These are phyloP conservation scores for Oxyura jamaicensis DNA, from an alignment of 2,113 vertebrate genomes.

Conservation along the genomic window DNA sequence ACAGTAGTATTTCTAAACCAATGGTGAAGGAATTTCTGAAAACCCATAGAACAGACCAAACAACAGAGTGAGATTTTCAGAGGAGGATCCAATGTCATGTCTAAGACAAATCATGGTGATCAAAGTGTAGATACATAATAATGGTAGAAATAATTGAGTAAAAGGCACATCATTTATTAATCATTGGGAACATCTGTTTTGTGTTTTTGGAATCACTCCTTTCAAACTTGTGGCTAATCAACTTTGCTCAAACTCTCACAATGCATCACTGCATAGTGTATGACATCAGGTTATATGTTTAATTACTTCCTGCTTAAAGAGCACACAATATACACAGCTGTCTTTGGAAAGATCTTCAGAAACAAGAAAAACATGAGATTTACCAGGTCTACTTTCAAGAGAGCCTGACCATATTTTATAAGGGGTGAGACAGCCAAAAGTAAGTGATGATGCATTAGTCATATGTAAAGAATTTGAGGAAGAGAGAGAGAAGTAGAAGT, in stretches of 20 bases:
- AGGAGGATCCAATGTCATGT: background rate
- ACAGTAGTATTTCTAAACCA: background rate
- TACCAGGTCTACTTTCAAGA: background rate
- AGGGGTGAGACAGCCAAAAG: background rate
- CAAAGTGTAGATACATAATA: background rate
- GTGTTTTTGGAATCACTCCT: slow-evolving; percentile 9
- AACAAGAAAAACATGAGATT: background rate
- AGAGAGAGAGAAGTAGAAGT: background rate
- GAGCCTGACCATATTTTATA: background rate
- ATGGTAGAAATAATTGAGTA: background rate
- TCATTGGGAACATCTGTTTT: slow-evolving; percentile 4
- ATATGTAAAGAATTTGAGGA: background rate
- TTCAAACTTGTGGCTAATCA: slow-evolving; percentile 23
- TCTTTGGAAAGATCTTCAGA: background rate
- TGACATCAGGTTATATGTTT: background rate
- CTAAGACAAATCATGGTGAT: background rate
- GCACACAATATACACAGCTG: background rate
- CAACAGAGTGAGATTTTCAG: background rate
- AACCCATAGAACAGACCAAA: background rate
- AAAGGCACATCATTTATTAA: background rate
- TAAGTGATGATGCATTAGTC: background rate
- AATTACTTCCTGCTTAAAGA: slow-evolving; percentile 31
- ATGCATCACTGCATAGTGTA: background rate
- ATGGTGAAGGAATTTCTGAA: background rate
- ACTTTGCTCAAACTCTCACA: background rate